Base-by-base conservation (phyloP, 1,140 invertebrate genomes). In the Neodiprion fabricii region DNA sequence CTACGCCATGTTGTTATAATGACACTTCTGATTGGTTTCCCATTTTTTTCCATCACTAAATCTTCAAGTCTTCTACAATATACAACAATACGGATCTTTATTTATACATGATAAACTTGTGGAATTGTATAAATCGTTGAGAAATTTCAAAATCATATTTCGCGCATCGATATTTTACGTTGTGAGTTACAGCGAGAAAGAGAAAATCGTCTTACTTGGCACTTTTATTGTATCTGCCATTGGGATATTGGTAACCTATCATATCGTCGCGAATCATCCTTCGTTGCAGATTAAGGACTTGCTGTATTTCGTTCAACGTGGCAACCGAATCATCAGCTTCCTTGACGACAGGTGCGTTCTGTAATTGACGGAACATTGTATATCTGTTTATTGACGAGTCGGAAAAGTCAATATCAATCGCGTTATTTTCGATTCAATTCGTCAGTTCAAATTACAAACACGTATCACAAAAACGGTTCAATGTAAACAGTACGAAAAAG, bases 1-100 rank as follows among this genome's bases (percentile, higher is more conserved):
- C 95, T 95, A 75, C 95, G 89, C 94, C 95, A 96, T 50, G 94
- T 95, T 1, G 95, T 95, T 23, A 96, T 84, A 77, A 97, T 94
- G 17, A 96, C 83, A 82, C 91, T 95, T 77, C 93, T 89, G 66
- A 95, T 78, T 7, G 95, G 95, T 74, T 88, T 89, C 14, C 94
- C 95, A 9, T 90, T 91, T 47, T 89, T 89, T 77, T 92, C 92
- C 71, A 92, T 89, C 0, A 93, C 90, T 77, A 95, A 90, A 78
- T 95, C 91, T 65, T 91, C 85, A n/a, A 95, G 83, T 23, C 88
- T 89, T 70, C 89, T 90, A 70, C 1, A 74, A 14, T 40, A 40
- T 40, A 40, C 5, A 61, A 61, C n/a, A 61, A 61, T 14, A 61
- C n/a, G 11, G 5, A 61, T 61, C n/a, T 61, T 11, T 17, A 40